Base-by-base conservation (phyloP, 2,888 invertebrate genomes). In the Micropterix aruncella region DNA sequence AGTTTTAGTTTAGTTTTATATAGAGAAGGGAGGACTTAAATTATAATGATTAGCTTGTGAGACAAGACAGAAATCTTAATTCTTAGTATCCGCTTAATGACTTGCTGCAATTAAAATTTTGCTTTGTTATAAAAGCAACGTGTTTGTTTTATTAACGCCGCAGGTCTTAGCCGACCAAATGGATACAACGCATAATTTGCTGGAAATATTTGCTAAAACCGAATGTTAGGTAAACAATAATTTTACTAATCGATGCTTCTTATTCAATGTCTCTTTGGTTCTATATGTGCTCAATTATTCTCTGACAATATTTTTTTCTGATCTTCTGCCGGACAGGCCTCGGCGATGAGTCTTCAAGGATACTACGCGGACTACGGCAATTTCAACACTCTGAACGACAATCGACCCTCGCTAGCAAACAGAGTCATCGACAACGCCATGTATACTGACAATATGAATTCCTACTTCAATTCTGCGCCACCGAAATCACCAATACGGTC, bases 391-490 rank as follows among this genome's bases (percentile, higher is more conserved):
- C 5, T 12, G 12, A 27, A 5, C 5, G 27, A 27, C 12, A 27
- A 41, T 19, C 16, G 41, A 3, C 19, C 19, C 18, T 16, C 41
- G 17, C 16, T 45, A 18, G 45, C 41, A 15, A 45, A 45, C 40
- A 37, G 41, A 17, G 36, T 19, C 12, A 16, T 42, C 2, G 19
- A 42, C 17, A 44, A 44, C 14, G 38, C 47, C n/a, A 19, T 45
- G 18, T 38, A 40, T 18, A 18, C 42, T 12, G 19, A 44, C 18
- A 27, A 44, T 16, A 37, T 41, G 4, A 42, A 44, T 1, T 39
- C 41, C 2, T 46, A 43, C 12, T 42, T 40, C 9, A 38, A 38
- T n/a, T 18, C 42, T 3, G 14, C 41, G n/a, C 5, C 38, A 4
- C 39, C 44, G 9, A 36, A 40, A 4, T 44, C 42, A 2, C 39